Evolutionary conservation across 2,113 vertebrate genomes (phyloP), one percentile per base, ranked within the genome.

Genomic region (Cynopterus brachyotis): DNA sequence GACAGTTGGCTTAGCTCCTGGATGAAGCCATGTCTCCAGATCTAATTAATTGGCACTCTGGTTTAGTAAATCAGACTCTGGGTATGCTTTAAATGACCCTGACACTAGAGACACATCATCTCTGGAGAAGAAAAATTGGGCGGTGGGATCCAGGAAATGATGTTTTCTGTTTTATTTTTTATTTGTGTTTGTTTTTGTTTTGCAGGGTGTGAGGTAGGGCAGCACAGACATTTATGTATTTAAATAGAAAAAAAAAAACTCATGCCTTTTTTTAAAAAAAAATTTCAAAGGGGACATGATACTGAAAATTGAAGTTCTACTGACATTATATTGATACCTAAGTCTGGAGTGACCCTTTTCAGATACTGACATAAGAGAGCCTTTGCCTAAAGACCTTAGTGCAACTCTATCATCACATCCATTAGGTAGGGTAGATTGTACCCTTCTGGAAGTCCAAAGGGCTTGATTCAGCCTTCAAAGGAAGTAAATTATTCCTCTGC

Each of bases 1-100:
- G 94, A 96, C 81, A 75, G 81, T 67, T 96, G 97, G 94, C 95
- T 66, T 91, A 40, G 35, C 72, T 97, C 96, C 89, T 97, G 70
- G 85, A 50, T 89, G 55, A 62, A 94, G 84, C 67, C 67, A 1
- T 50, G 40, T 80, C 80, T 96, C 91, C 70, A 94, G 85, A 83
- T 70, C 57, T 89, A 93, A 88, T 94, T 81, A 96, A 62, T 89
- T 91, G 89, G 85, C 42, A 73, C 95, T 92, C 80, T 75, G 50
- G 62, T 62, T 90, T 80, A 82, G 40, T 79, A 70, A 92, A 85
- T 85, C 67, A 75, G 42, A 59, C n/a, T 91, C 55, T n/a, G 50
- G 53, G 8, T 75, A 89, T 95, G 79, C 72, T 83, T 91, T 62
- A 59, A 32, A 15, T 59, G 72, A 82, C 75, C 62, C 89, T 95